A percentile compares a stretch with the other conserved stretches of the same genome.
Conservation (phyloP, 2,113 vertebrate species). For the Camelus dromedarius region DNA sequence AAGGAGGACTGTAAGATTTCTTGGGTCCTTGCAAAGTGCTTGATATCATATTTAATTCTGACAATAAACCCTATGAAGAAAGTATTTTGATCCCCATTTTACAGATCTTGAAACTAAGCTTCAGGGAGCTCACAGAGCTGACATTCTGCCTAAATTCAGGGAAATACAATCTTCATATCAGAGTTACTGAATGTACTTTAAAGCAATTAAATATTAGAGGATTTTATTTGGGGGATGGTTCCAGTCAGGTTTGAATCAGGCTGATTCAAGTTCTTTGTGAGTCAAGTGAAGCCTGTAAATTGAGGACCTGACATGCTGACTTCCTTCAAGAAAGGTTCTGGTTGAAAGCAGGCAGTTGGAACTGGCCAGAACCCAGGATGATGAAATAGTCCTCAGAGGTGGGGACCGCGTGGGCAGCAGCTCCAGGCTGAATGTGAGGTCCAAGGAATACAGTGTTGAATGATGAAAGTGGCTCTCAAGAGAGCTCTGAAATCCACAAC, state of each 20-base stretch:
- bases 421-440: background rate
- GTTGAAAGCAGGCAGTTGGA: background rate
- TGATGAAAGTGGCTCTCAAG: background rate
- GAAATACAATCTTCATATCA: background rate
- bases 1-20: background rate
- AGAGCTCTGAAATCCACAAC: background rate
- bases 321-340: background rate
- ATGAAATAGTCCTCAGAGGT: conserved; percentile 25
- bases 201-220: background rate
- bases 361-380: background rate
- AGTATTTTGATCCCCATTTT: background rate
- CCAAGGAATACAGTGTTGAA: background rate
- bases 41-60: background rate
- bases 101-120: conserved; percentile 15
- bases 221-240: background rate
- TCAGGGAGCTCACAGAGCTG: background rate
- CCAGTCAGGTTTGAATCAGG: background rate
- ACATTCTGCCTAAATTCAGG: background rate
- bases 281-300: background rate
- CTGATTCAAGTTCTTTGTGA: background rate
- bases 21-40: background rate
- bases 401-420: background rate
- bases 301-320: background rate
- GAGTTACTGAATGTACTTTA: background rate
- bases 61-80: background rate